A percentile compares a stretch with the other conserved stretches of the same genome.
phyloP scores from a whole-genome alignment of 2,797 vertebrate species.

The Cyprinodon diabolis region DNA sequence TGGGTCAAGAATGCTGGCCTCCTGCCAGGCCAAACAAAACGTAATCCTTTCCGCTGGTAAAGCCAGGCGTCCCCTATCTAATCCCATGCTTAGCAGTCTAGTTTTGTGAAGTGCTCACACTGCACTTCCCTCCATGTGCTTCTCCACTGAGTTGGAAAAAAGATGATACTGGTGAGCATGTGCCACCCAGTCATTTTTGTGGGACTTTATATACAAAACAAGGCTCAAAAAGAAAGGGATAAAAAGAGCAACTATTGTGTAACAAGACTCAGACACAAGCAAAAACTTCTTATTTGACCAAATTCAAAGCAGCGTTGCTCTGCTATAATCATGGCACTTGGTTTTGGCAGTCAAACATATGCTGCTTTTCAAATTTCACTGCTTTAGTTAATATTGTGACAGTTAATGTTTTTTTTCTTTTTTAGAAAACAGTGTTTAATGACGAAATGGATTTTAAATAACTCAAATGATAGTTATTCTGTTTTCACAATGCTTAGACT shows the following conservation, averaged over 20 bases:
- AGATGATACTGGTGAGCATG: slow-evolving; percentile 50
- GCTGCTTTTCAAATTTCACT: neutral
- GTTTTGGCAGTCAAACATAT: neutral
- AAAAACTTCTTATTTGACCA: neutral
- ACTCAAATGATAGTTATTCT: neutral
- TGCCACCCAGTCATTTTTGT: slow-evolving; percentile 36
- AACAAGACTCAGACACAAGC: slow-evolving; percentile 13
- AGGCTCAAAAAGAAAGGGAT: neutral
- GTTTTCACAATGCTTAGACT: neutral
- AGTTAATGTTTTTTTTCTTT: neutral
- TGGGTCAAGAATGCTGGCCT: slow-evolving; percentile 65
- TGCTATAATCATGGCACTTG: slow-evolving; percentile 1
- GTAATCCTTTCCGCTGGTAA: slow-evolving; percentile 77
- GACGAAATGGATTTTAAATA: neutral
- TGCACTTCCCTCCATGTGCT: slow-evolving; percentile 68
- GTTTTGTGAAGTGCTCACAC: slow-evolving; percentile 75
- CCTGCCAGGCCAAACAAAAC: slow-evolving; percentile 76
- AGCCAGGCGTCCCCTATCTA: slow-evolving; percentile 66
- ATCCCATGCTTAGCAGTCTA: slow-evolving; percentile 71
- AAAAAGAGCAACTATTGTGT: slow-evolving; percentile 4
- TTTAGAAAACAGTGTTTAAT: neutral
- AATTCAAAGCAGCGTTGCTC: slow-evolving; percentile 2
- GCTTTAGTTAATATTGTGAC: neutral
- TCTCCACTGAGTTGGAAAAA: slow-evolving; percentile 70
- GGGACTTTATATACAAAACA: slow-evolving; percentile 31